These are phyloP conservation scores for Acanthosoma haemorrhoidale DNA, from an alignment of 2,888 invertebrate genomes.

Conservation along the genomic window DNA sequence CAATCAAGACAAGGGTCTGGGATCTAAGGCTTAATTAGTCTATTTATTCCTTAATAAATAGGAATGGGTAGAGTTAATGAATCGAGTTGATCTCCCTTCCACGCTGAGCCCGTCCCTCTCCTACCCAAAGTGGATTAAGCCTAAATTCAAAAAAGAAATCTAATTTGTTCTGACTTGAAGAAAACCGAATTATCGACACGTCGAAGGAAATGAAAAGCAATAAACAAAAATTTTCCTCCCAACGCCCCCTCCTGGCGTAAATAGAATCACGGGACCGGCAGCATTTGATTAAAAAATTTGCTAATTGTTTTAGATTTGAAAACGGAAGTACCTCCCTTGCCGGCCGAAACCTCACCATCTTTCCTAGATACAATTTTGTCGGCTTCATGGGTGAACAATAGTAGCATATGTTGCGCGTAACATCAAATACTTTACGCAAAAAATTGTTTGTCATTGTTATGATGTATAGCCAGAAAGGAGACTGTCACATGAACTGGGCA, in stretches of 20 bases:
- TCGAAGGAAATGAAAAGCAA: background rate
- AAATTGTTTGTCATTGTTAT: too few species aligned
- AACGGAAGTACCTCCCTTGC: too few species aligned
- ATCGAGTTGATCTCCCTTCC: constrained; percentile 1
- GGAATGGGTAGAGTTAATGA: constrained; percentile 4
- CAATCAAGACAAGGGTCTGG: background rate
- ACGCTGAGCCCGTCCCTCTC: background rate
- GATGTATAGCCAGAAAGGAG: too few species aligned
- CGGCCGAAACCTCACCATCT: too few species aligned
- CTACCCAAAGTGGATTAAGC: background rate
- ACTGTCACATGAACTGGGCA: too few species aligned
- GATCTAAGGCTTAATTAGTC: background rate
- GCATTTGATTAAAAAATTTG: too few species aligned
- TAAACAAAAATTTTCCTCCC: constrained; percentile 8
- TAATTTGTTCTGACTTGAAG: constrained; percentile 8
- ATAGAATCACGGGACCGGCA: too few species aligned
- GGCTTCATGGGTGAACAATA: too few species aligned
- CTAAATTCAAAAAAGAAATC: constrained; percentile 10
- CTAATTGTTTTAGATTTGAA: too few species aligned
- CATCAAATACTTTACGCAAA: too few species aligned
- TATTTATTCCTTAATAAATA: constrained; percentile 5
- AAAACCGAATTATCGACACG: constrained; percentile 5
- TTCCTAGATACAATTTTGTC: too few species aligned
- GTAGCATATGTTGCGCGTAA: too few species aligned
- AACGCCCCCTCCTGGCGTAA: background rate